Percentiles rank a stretch among this genome's conserved stretches.
These are phyloP conservation scores for Himalopsyche kuldschensis DNA, from an alignment of 2,888 invertebrate species.

Conservation along the genomic window DNA sequence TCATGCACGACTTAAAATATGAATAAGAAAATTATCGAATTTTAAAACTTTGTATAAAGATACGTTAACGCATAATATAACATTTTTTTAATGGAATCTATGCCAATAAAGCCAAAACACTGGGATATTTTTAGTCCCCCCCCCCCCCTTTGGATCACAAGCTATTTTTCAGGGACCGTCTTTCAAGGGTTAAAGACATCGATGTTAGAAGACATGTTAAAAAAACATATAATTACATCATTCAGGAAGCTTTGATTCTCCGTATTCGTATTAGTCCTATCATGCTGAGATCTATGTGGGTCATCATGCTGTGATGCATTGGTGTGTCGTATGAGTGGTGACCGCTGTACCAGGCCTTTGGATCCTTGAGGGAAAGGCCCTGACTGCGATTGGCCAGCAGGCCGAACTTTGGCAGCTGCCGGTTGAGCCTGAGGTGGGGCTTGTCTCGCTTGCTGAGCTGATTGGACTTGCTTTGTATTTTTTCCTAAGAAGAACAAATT, in stretches of 20 bases:
- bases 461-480: slow-evolving; percentile 39
- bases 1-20: too few relatives aligned
- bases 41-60: too few relatives aligned
- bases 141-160: too few relatives aligned
- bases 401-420: slow-evolving; percentile 52
- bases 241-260: slow-evolving; percentile 95
- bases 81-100: too few relatives aligned
- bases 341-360: slow-evolving; percentile 85
- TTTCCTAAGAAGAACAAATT: background rate
- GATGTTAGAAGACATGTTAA: background rate
- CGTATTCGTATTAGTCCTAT: slow-evolving; percentile 74
- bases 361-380: slow-evolving; percentile 78
- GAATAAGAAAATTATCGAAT: too few relatives aligned
- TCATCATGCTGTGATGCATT: slow-evolving; percentile 70
- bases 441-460: slow-evolving; percentile 44
- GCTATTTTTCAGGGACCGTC: too few relatives aligned
- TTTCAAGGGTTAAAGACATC: too few relatives aligned
- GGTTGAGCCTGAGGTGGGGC: slow-evolving; percentile 46
- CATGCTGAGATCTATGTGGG: slow-evolving; percentile 68
- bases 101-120: too few relatives aligned
- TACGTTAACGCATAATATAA: too few relatives aligned
- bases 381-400: slow-evolving; percentile 58
- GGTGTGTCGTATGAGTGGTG: slow-evolving; percentile 84
- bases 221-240: slow-evolving; percentile 64
- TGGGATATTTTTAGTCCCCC: too few relatives aligned